A percentile compares a stretch with the other conserved stretches of the same genome.
phyloP scores from a whole-genome alignment of 1,140 invertebrate species.

The Vanessa atalanta region DNA sequence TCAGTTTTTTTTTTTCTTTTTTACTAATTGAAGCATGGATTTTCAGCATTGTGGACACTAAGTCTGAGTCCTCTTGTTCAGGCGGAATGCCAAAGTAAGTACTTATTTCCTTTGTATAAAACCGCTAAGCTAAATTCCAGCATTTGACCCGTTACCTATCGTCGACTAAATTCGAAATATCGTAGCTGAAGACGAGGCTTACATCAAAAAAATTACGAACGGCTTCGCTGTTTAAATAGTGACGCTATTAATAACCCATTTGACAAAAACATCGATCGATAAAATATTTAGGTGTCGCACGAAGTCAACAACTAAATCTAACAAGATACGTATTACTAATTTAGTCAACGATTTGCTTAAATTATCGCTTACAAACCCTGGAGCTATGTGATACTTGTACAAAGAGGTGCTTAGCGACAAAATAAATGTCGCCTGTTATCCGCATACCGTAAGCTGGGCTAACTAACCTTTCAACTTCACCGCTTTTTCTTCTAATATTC shows the following conservation, averaged over 20 bases:
- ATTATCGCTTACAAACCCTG: not conserved
- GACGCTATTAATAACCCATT: too few relatives aligned
- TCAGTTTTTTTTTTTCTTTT: slow-evolving; percentile 62
- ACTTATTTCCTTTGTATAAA: slow-evolving; percentile 34
- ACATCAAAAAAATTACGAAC: too few relatives aligned
- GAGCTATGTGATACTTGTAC: not conserved
- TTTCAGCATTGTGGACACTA: slow-evolving; percentile 81
- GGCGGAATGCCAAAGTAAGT: slow-evolving; percentile 81
- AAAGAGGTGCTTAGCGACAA: too few relatives aligned
- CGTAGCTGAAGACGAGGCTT: too few relatives aligned
- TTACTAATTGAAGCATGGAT: slow-evolving; percentile 76
- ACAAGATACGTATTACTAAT: not conserved
- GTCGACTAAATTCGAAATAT: not conserved
- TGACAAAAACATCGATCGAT: too few relatives aligned
- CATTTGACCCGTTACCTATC: not conserved
- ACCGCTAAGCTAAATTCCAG: not conserved
- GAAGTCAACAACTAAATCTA: too few relatives aligned
- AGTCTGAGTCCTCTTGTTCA: slow-evolving; percentile 75
- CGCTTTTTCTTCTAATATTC: too few relatives aligned
- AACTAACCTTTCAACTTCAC: too few relatives aligned
- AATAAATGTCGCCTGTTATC: too few relatives aligned
- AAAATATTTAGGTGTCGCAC: too few relatives aligned
- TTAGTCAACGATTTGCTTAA: not conserved
- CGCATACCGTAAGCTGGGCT: too few relatives aligned
- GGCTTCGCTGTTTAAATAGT: too few relatives aligned